phyloP scores from a whole-genome alignment of 2,797 vertebrate genomes.

The Falco rusticolus region DNA sequence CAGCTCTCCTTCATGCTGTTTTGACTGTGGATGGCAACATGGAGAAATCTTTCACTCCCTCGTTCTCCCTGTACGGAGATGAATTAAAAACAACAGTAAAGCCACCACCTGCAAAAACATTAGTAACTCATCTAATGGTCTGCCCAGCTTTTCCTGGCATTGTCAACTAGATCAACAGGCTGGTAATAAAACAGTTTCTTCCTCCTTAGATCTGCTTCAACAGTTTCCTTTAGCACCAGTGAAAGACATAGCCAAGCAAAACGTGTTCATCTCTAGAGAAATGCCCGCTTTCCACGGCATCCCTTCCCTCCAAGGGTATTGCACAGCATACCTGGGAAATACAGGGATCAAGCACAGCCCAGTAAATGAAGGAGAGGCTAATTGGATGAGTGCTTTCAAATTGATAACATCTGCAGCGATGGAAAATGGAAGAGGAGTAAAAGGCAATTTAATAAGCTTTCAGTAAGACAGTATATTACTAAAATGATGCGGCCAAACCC shows the following conservation, averaged over 20 bases:
- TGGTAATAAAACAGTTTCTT: background rate
- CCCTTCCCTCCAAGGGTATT: background rate
- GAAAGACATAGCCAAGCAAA: background rate
- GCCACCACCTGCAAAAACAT: background rate
- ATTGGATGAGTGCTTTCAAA: slow-evolving; percentile 13
- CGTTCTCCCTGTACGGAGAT: background rate
- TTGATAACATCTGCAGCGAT: slow-evolving; percentile 37
- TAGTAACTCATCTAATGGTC: background rate
- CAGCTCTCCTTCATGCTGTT: background rate
- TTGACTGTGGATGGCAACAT: background rate
- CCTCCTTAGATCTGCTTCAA: background rate
- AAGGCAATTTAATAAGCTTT: slow-evolving; percentile 40
- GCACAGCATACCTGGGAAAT: background rate
- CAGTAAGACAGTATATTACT: background rate
- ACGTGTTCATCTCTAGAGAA: background rate
- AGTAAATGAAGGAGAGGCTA: background rate
- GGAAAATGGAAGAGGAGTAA: slow-evolving; percentile 16
- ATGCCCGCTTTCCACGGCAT: background rate
- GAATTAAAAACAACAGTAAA: background rate
- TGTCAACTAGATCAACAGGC: background rate
- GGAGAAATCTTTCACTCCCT: background rate
- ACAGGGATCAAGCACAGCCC: background rate
- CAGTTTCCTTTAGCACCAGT: background rate
- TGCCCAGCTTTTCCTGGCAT: background rate
- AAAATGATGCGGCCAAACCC: background rate